Evolutionary conservation across 2,888 invertebrate species (phyloP).

Genomic region (Lomographa bimaculata): DNA sequence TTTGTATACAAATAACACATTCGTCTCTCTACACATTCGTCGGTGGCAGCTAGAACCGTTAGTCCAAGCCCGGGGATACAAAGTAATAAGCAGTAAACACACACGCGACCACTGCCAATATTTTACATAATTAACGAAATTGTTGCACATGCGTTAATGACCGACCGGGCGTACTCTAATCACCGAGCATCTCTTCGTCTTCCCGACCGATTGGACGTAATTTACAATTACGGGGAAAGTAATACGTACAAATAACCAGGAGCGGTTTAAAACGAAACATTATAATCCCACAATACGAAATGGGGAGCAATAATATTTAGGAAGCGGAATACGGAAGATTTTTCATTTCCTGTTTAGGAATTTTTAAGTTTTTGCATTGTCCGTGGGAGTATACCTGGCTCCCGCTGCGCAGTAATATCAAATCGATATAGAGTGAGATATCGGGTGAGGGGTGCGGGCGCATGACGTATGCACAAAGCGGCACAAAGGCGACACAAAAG

Average conservation of each 20-base stretch:
- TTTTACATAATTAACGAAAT: constrained; percentile 70
- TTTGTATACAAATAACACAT: too few species aligned
- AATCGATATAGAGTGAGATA: constrained; percentile 82
- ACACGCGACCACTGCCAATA: constrained; percentile 63
- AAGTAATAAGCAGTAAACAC: constrained; percentile 73
- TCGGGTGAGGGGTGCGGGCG: constrained; percentile 48
- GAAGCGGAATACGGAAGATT: constrained; percentile 48
- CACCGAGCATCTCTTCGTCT: constrained; percentile 44
- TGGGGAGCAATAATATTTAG: constrained; percentile 49
- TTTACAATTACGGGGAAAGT: constrained; percentile 50
- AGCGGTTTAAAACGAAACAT: constrained; percentile 47
- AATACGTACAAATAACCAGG: constrained; percentile 41
- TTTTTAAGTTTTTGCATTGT: constrained; percentile 66
- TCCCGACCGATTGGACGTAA: constrained; percentile 41
- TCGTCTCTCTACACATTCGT: too few species aligned
- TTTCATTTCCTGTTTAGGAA: constrained; percentile 79
- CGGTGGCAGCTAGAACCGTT: constrained; percentile 58
- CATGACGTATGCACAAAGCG: constrained; percentile 52
- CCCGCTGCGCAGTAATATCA: constrained; percentile 74
- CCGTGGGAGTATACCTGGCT: constrained; percentile 80
- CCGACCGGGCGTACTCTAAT: constrained; percentile 48
- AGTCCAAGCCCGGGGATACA: constrained; percentile 59
- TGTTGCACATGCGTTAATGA: constrained; percentile 64
- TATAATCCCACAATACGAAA: constrained; percentile 53
- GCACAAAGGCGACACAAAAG: constrained; percentile 73